These are phyloP conservation scores for Bombyx mandarina DNA, from an alignment of 1,140 invertebrate genomes.

Conservation along the genomic window DNA sequence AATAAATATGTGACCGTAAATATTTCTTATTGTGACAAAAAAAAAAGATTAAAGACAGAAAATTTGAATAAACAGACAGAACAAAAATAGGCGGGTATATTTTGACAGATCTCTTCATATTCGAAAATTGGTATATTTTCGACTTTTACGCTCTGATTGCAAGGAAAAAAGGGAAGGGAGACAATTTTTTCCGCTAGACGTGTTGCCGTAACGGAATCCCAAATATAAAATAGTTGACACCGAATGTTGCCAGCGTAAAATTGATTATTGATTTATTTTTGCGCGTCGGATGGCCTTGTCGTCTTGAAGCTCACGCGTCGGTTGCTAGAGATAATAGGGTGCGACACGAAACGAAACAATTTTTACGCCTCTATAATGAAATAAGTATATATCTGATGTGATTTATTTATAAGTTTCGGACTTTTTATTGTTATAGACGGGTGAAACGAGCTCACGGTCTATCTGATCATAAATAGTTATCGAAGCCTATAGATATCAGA, in stretches of 20 bases:
- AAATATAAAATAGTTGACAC: slow-evolving; percentile 37
- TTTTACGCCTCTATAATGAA: slow-evolving; percentile 21
- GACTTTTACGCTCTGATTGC: background rate
- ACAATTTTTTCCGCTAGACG: slow-evolving; percentile 40
- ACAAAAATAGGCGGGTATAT: too few relatives aligned
- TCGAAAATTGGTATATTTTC: background rate
- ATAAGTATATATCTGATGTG: slow-evolving; percentile 5
- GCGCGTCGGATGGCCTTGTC: slow-evolving; percentile 8
- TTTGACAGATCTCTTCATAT: too few relatives aligned
- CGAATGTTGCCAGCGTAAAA: slow-evolving; percentile 57
- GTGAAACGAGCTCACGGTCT: too few relatives aligned
- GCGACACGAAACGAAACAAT: slow-evolving; percentile 39
- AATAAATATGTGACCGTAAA: too few relatives aligned
- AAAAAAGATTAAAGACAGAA: too few relatives aligned
- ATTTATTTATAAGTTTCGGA: slow-evolving; percentile 7
- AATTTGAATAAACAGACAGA: too few relatives aligned
- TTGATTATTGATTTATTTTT: slow-evolving; percentile 32
- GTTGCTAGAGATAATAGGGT: slow-evolving; percentile 28
- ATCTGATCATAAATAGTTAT: too few relatives aligned
- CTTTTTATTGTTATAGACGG: too few relatives aligned
- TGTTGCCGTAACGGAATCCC: slow-evolving; percentile 50
- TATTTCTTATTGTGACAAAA: too few relatives aligned
- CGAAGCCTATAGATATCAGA: too few relatives aligned
- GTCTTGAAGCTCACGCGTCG: slow-evolving; percentile 16
- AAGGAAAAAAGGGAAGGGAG: slow-evolving; percentile 6